Evolutionary conservation across 2,113 vertebrate genomes (phyloP).

Genomic region (Egretta garzetta): DNA sequence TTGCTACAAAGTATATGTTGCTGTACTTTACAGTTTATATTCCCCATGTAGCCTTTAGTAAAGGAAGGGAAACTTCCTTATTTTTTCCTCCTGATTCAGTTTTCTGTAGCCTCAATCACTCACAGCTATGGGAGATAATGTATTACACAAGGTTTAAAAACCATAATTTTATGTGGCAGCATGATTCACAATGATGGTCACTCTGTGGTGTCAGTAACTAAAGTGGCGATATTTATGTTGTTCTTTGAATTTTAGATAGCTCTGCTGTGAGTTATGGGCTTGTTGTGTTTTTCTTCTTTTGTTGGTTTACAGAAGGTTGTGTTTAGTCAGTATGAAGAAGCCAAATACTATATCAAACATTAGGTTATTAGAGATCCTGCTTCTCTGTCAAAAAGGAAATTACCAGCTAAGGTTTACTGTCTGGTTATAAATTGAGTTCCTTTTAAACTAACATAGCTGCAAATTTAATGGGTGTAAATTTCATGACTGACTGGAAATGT

Average conservation of each 20-base stretch:
- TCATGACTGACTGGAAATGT: not conserved
- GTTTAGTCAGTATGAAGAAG: not conserved
- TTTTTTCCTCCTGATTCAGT: not conserved
- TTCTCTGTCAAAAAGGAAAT: not conserved
- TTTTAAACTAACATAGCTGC: not conserved
- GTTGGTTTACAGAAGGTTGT: not conserved
- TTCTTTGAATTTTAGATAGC: not conserved
- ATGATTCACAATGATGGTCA: not conserved
- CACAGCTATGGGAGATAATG: not conserved
- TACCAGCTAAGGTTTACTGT: not conserved
- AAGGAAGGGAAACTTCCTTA: not conserved
- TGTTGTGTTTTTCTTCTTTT: not conserved
- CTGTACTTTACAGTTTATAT: not conserved
- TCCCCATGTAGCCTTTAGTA: not conserved
- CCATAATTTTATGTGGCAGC: not conserved
- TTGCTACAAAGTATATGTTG: not conserved
- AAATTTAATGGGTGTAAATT: not conserved
- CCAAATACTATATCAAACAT: not conserved
- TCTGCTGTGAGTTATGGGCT: not conserved
- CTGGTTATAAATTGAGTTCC: not conserved
- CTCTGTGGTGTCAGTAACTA: not conserved
- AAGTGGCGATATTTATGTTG: not conserved
- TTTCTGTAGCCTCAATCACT: not conserved
- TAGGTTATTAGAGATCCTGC: not conserved
- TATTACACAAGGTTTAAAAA: not conserved